A percentile compares a stretch with the other conserved stretches of the same genome.
phyloP scores from a whole-genome alignment of 1,140 invertebrate genomes.

The Gryllus bimaculatus region DNA sequence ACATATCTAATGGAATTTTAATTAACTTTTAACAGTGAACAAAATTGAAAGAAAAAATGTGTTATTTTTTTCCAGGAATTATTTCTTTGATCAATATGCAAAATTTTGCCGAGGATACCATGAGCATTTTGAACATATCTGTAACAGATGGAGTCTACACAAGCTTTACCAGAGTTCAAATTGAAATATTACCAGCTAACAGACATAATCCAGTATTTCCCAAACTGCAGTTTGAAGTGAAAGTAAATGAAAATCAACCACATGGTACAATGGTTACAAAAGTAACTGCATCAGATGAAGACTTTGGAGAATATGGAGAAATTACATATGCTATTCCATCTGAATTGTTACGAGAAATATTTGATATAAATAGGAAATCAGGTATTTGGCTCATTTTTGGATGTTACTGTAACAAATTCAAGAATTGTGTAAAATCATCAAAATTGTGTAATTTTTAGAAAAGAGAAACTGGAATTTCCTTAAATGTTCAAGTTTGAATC shows the following conservation, averaged over 20 bases:
- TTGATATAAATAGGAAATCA: constrained; percentile 63
- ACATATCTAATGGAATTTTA: not conserved
- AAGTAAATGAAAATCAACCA: constrained; percentile 68
- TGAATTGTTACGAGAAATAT: constrained; percentile 62
- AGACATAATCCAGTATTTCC: constrained; percentile 66
- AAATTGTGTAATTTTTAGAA: no score
- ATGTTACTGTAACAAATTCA: no score
- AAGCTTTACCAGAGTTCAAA: constrained; percentile 67
- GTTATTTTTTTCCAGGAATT: constrained; percentile 38
- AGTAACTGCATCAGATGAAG: constrained; percentile 69
- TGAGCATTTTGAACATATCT: constrained; percentile 71
- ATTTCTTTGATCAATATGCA: constrained; percentile 56
- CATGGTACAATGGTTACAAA: constrained; percentile 62
- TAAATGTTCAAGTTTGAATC: no score
- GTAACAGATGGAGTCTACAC: constrained; percentile 88
- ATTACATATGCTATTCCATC: constrained; percentile 74
- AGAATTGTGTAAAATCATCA: no score
- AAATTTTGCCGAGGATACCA: constrained; percentile 49
- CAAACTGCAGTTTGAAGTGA: constrained; percentile 61
- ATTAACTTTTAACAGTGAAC: not conserved
- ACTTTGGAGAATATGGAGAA: constrained; percentile 69
- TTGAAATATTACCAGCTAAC: constrained; percentile 73
- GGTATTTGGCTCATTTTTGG: constrained; percentile 29
- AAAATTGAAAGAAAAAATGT: not conserved
- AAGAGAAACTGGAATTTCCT: no score